A percentile compares a stretch with the other conserved stretches of the same genome.
Evolutionary conservation across 2,797 vertebrate species (phyloP).

Genomic region (Lacerta viridis): DNA sequence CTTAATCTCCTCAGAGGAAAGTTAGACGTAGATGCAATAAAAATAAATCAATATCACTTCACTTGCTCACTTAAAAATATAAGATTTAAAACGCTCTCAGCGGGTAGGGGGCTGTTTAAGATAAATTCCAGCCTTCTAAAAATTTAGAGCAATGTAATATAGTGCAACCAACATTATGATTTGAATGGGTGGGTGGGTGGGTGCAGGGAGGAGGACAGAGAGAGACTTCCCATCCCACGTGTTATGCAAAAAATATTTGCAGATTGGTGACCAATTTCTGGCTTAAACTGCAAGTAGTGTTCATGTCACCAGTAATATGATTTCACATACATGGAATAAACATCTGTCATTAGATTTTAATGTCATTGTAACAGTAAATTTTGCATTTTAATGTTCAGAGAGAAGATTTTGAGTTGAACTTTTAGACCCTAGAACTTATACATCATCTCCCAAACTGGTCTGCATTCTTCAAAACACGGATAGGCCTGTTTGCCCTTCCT

Average conservation of each 20-base stretch:
- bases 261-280: neutral
- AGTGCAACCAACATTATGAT: neutral
- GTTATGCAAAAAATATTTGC: neutral
- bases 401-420: constrained; percentile 53
- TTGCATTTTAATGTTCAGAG: neutral
- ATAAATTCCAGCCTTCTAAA: neutral
- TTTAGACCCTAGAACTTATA: constrained; percentile 46
- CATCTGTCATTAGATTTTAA: neutral
- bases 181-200: neutral
- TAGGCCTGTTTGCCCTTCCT: constrained; percentile 51
- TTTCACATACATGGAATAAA: neutral
- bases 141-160: neutral
- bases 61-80: neutral
- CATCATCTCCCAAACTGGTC: neutral
- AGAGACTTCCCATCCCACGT: too few relatives aligned
- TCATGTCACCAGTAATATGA: neutral
- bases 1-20: neutral
- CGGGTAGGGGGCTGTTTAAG: neutral
- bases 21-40: neutral
- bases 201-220: too few relatives aligned
- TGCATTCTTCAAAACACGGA: constrained; percentile 48
- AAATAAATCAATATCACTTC: neutral
- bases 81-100: neutral
- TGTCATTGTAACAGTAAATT: neutral
- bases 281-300: neutral